Conservation (phyloP, 2,888 invertebrate genomes). For the Perdita meconis region DNA sequence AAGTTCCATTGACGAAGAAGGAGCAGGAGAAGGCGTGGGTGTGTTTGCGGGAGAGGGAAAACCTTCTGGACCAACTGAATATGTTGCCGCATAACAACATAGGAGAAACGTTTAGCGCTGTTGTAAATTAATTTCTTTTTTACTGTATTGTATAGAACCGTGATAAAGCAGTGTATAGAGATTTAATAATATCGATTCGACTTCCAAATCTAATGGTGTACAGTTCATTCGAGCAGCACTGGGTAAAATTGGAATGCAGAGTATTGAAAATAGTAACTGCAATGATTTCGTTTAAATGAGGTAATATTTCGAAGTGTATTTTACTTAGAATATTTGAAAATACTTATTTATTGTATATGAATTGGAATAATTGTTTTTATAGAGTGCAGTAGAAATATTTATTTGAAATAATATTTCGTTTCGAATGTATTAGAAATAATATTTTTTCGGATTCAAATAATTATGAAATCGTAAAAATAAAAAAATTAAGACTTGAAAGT, state of each 20-base stretch:
- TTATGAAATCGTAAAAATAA: no score
- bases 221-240: conserved; percentile 26
- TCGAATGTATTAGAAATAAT: no score
- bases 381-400: no score
- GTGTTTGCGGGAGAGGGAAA: conserved; percentile 81
- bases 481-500: no score
- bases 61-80: conserved; percentile 80
- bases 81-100: conserved; percentile 79
- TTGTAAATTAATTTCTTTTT: conserved; percentile 47
- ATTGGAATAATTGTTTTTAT: no score
- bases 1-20: conserved; percentile 90
- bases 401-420: no score
- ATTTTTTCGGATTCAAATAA: no score
- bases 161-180: conserved; percentile 25
- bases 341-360: no score
- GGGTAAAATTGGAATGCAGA: neutral
- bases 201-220: conserved; percentile 16
- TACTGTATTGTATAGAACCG: conserved; percentile 26
- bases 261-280: no score
- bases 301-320: no score
- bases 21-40: conserved; percentile 92
- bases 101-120: conserved; percentile 72
- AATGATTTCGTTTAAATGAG: no score
- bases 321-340: no score
- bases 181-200: conserved; percentile 30